These are phyloP conservation scores for Calyptommatus sinebrachiatus DNA, from an alignment of 2,113 vertebrate genomes.

Conservation along the genomic window DNA sequence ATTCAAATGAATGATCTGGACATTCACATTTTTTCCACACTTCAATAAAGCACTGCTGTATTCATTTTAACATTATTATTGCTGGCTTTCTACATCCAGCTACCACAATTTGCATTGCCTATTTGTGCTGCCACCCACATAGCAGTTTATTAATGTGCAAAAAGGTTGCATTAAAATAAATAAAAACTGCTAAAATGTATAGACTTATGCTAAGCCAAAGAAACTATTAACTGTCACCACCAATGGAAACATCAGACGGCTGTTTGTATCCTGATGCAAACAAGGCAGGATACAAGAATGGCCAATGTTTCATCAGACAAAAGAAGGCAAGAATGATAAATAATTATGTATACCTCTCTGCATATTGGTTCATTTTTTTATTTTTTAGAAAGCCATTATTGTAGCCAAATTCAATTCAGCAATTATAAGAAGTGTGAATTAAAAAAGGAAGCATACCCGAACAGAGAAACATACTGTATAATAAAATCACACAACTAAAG, in stretches of 20 bases:
- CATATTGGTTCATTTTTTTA: background rate
- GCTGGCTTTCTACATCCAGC: conserved; percentile 28
- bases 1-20: background rate
- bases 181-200: background rate
- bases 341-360: background rate
- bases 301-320: conserved; percentile 19
- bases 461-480: background rate
- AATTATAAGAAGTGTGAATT: background rate
- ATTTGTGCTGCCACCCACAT: conserved; percentile 24
- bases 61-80: conserved; percentile 17
- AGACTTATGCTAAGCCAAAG: conserved; percentile 3
- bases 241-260: conserved; percentile 5
- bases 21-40: background rate
- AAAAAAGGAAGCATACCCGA: background rate
- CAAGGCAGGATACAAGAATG: conserved; percentile 11
- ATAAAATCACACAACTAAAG: background rate
- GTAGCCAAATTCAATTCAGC: background rate
- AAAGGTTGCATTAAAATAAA: conserved; percentile 37
- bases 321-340: background rate
- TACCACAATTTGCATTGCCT: conserved; percentile 29
- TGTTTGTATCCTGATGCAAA: background rate
- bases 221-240: conserved; percentile 6
- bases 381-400: background rate
- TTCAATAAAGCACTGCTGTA: background rate
- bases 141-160: conserved; percentile 49